Evolutionary conservation across 2,113 vertebrate species (phyloP).

Genomic region (Phalacrocorax brasilianus): DNA sequence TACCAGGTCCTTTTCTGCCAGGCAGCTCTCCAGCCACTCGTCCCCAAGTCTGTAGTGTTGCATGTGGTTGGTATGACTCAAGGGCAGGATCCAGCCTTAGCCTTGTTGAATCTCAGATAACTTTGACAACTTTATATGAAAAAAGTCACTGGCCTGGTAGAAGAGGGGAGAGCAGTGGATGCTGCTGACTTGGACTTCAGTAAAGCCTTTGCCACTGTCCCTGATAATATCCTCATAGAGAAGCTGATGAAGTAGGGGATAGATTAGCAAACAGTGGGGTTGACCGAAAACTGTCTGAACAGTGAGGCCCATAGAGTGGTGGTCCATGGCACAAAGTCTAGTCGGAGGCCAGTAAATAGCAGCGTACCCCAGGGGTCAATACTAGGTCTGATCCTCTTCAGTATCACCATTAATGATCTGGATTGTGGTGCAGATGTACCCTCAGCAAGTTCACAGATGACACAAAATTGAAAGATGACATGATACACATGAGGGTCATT

Average conservation of each 20-base stretch:
- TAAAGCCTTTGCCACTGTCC: not conserved
- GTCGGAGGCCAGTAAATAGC: not conserved
- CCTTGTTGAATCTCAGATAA: not conserved
- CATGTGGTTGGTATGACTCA: not conserved
- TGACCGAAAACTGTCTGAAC: not conserved
- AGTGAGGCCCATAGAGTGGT: not conserved
- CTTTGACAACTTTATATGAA: not conserved
- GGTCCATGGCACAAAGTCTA: not conserved
- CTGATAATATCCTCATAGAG: not conserved
- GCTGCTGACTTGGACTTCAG: not conserved
- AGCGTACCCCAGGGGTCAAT: not conserved
- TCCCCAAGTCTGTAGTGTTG: not conserved
- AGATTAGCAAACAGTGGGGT: not conserved
- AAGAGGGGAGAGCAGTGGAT: not conserved
- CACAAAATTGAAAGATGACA: not conserved
- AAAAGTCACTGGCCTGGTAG: not conserved
- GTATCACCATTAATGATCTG: not conserved
- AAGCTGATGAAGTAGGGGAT: not conserved
- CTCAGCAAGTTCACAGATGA: not conserved
- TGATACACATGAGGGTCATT: not conserved
- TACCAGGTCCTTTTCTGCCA: not conserved
- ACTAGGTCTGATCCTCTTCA: not conserved
- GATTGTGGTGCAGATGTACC: not conserved
- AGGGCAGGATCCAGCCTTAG: not conserved
- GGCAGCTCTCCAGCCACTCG: not conserved